Base-by-base conservation (phyloP, 2,113 vertebrate genomes). In the Puma concolor region DNA sequence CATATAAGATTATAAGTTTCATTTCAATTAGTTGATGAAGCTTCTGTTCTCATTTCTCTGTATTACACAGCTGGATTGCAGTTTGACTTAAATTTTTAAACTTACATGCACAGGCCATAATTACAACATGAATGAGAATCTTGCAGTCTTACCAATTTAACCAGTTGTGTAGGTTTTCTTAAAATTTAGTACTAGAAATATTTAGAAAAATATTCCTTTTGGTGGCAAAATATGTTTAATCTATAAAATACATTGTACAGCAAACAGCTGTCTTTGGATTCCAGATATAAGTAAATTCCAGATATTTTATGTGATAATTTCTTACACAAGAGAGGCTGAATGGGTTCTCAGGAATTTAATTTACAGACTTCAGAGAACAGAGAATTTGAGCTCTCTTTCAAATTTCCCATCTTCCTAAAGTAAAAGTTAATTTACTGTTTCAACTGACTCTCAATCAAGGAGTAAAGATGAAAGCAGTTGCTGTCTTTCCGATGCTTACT, bases 61-160 rank as follows among this genome's bases (percentile, higher is more conserved):
- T 79, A 31, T 94, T 86, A 36, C 60, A 79, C 23, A 5, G 33
- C 67, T 87, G 31, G 29, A 77, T 80, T 60, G 36, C 64, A 93
- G 92, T 50, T 0, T 79, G 11, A 94, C 50, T 66, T 41, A 60
- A 79, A 54, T 64, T 85, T 83, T 41, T 41, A 72, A n/a, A 74
- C 2, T 83, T 4, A 7, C 23, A 12, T 84, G 64, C 66, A 7
- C 5, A 88, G 31, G 16, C 60, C 41, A 95, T 84, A 96, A 97
- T 94, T 96, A 76, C 93, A 97, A 91, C 44, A 84, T 52, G 63
- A 90, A 48, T 69, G 88, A 97, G 54, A 80, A 1, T 88, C 38
- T 92, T 87, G 0, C 83, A 79, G 80, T 96, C 23, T 93, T 52
- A 79, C 8, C 4, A 88, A 88, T 88, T 91, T 88, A 94, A 44